Evolutionary conservation across 2,797 vertebrate genomes (phyloP).

Genomic region (Parotocinclus haroldoi): DNA sequence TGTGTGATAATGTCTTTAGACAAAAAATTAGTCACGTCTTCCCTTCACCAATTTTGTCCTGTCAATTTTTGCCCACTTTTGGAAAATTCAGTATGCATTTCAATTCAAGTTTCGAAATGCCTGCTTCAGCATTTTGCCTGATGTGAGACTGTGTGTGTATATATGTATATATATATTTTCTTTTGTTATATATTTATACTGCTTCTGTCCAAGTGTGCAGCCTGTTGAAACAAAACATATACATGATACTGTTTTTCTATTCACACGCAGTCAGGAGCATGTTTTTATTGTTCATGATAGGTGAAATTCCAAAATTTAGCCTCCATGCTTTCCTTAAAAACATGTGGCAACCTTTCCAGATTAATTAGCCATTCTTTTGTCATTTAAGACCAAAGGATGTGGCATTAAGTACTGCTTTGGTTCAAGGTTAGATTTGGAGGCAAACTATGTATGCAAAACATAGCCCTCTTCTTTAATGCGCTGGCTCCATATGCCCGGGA

Average conservation of each 20-base stretch:
- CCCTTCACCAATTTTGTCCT: too few species aligned
- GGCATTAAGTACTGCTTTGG: slow-evolving; percentile 9
- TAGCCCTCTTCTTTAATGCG: slow-evolving; percentile 49
- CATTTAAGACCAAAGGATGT: slow-evolving; percentile 6
- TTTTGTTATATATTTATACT: too few species aligned
- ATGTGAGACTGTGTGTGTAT: too few species aligned
- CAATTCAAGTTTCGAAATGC: too few species aligned
- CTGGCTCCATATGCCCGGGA: slow-evolving; percentile 46
- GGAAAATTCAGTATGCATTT: too few species aligned
- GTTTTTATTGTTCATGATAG: not conserved
- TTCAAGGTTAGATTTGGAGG: slow-evolving; percentile 54
- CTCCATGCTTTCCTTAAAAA: not conserved
- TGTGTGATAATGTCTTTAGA: too few species aligned
- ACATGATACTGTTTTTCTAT: not conserved
- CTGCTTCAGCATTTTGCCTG: too few species aligned
- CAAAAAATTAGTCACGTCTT: too few species aligned
- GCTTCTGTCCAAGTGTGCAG: too few species aligned
- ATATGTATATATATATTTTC: too few species aligned
- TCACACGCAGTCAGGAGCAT: not conserved
- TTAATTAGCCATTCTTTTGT: not conserved
- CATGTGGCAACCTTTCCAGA: not conserved
- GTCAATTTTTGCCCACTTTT: too few species aligned
- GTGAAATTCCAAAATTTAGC: not conserved
- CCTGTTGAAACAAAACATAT: too few species aligned
- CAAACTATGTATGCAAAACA: slow-evolving; percentile 51